phyloP scores from a whole-genome alignment of 2,113 vertebrate genomes.

The Hystrix brachyura region DNA sequence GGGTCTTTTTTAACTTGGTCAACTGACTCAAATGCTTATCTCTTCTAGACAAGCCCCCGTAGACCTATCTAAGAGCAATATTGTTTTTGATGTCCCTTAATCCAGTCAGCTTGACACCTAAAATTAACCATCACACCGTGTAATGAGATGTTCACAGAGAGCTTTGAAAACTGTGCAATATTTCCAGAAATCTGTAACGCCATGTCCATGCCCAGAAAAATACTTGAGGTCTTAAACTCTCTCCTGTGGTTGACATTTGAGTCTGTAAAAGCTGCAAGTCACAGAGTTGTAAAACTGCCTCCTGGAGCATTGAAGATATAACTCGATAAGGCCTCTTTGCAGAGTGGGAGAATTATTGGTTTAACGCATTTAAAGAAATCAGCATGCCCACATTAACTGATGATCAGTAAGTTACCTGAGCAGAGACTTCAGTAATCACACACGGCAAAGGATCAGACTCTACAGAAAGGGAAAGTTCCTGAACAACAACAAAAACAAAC shows the following conservation, averaged over 20 bases:
- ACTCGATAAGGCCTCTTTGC: neutral
- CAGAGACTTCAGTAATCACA: neutral
- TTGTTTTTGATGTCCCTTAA: neutral
- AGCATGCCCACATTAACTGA: neutral
- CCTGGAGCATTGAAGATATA: neutral
- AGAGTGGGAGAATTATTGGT: neutral
- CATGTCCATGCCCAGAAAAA: neutral
- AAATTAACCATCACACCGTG: neutral
- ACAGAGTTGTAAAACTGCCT: neutral
- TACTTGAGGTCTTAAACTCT: neutral
- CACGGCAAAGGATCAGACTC: neutral
- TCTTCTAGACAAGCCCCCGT: neutral
- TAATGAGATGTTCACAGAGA: neutral
- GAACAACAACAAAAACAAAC: neutral
- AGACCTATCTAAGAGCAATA: neutral
- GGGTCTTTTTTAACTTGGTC: neutral
- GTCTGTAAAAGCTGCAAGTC: neutral
- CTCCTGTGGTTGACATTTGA: neutral
- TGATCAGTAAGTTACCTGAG: neutral
- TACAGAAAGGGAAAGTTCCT: neutral
- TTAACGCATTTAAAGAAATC: neutral
- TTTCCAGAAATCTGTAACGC: neutral
- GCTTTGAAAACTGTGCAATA: neutral
- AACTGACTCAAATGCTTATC: neutral
- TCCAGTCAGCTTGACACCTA: neutral